Base-by-base conservation (phyloP, 2,113 vertebrate genomes). In the Phrynocephalus versicolor region DNA sequence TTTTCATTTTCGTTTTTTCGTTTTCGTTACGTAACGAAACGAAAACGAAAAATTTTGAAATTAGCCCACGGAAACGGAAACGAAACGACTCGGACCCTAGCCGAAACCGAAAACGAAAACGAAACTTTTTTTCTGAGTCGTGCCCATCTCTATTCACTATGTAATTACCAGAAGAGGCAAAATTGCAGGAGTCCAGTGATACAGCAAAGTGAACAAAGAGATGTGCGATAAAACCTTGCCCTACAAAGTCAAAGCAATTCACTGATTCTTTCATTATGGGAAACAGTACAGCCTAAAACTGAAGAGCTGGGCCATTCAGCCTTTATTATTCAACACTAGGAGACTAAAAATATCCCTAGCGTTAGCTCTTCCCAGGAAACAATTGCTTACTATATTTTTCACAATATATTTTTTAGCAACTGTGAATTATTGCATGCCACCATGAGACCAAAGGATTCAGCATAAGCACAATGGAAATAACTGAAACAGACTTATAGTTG, bases 121-220 rank as follows among this genome's bases (percentile, higher is more conserved):
- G n/a, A n/a, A n/a, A n/a, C n/a, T n/a, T n/a, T n/a, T n/a, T n/a
- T n/a, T n/a, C n/a, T n/a, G n/a, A n/a, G n/a, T n/a, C n/a, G n/a
- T n/a, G n/a, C n/a, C n/a, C n/a, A n/a, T n/a, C n/a, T n/a, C n/a
- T n/a, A n/a, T n/a, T n/a, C n/a, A 85, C 83, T 84, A 33, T 90
- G 77, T 82, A 93, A 85, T 94, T 94, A 94, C 60, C 39, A 35
- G 85, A 33, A 33, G 13, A 23, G 41, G 33, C 18, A 87, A 91
- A 83, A 84, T 79, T 93, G 21, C 41, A 90, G 62, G 91, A 8
- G 21, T 94, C 88, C 77, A 27, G 15, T 84, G 74, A 86, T 41
- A 0, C 18, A 88, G 72, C 92, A 91, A 1, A 89, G 83, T 62
- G 91, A 93, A 92, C 72, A 94, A 88, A 89, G 75, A 87, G 18